A percentile compares a stretch with the other conserved stretches of the same genome.
These are phyloP conservation scores for Hypanus sabinus DNA, from an alignment of 2,113 vertebrate species.

Conservation along the genomic window DNA sequence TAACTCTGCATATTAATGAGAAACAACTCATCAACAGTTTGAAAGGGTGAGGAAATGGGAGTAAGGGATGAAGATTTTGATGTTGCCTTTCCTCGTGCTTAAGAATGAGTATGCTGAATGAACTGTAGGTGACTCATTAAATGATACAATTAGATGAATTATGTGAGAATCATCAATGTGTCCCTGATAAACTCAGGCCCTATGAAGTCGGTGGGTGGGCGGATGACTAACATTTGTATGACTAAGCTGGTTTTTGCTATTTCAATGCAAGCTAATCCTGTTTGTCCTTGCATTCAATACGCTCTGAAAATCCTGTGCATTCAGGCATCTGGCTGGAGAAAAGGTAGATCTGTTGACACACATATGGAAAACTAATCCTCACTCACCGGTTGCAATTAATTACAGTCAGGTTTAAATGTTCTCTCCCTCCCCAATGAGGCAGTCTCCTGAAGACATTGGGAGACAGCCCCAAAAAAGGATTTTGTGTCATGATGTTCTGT, in stretches of 20 bases:
- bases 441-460: background rate
- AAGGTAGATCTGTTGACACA: background rate
- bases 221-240: background rate
- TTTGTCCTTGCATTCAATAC: too few species aligned
- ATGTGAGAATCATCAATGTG: background rate
- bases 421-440: background rate
- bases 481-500: background rate
- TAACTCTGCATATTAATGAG: background rate
- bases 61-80: background rate
- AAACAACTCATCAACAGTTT: background rate
- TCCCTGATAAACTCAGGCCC: background rate
- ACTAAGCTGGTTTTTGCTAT: background rate
- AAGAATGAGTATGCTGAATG: background rate
- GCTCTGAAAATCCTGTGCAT: background rate
- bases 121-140: background rate
- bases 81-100: background rate
- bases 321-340: background rate
- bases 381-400: background rate
- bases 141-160: background rate
- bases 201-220: background rate
- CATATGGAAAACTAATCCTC: background rate
- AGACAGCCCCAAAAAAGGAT: background rate
- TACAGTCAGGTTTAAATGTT: background rate
- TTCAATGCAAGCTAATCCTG: background rate
- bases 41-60: background rate